A percentile compares a stretch with the other conserved stretches of the same genome.
Conservation (phyloP, 2,888 invertebrate species). For the Drosophila diplacantha region DNA sequence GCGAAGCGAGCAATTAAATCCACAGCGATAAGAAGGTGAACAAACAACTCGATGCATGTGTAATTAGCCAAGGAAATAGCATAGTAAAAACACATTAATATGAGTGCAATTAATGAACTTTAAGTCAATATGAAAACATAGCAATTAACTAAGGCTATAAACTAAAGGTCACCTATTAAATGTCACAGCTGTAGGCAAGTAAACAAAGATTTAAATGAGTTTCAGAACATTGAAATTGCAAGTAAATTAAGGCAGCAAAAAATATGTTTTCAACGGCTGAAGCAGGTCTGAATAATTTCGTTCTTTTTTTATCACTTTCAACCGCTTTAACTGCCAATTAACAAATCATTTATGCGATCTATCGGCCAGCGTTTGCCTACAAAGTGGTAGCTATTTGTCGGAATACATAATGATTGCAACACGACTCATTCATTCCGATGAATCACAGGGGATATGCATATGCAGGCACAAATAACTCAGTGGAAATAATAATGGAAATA, state of each 20-base stretch:
- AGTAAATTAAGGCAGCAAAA: neutral
- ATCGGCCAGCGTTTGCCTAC: constrained; percentile 21
- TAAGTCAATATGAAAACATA: neutral
- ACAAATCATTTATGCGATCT: constrained; percentile 19
- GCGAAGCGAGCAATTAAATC: constrained; percentile 24
- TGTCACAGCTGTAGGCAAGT: neutral
- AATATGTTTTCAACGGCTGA: neutral
- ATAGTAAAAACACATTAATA: neutral
- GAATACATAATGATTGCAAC: constrained; percentile 23
- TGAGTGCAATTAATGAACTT: neutral
- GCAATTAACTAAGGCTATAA: neutral
- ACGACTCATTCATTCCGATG: constrained; percentile 6
- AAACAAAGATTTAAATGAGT: neutral
- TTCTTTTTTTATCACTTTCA: neutral
- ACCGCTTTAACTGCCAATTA: constrained; percentile 13
- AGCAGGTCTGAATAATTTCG: neutral
- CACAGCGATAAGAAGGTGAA: constrained; percentile 27
- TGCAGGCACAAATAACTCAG: neutral
- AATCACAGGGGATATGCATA: constrained; percentile 3
- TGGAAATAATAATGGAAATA: too few relatives aligned
- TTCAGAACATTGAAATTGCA: neutral
- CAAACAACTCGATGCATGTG: constrained; percentile 24
- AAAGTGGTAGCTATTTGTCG: constrained; percentile 12
- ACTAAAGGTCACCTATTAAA: neutral
- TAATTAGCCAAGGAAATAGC: neutral